Conservation (phyloP, 2,113 vertebrate species). For the Prietella phreatophila region DNA sequence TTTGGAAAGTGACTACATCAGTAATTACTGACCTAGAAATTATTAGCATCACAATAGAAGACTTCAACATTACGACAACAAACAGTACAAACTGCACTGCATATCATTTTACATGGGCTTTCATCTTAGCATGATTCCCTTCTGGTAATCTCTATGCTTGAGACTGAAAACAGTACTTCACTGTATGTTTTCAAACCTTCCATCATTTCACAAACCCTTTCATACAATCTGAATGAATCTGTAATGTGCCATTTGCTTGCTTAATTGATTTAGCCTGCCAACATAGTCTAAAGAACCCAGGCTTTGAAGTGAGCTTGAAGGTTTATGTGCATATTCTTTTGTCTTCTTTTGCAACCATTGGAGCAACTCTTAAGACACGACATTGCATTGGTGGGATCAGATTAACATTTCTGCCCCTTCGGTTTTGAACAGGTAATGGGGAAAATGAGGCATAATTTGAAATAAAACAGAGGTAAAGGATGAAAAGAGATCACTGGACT, state of each 20-base stretch:
- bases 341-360: neutral
- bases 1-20: neutral
- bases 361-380: neutral
- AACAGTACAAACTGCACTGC: slow-evolving; percentile 21
- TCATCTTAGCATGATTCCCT: slow-evolving; percentile 63
- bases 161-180: slow-evolving; percentile 51
- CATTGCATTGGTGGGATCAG: neutral
- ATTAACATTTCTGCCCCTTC: neutral
- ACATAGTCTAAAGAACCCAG: neutral
- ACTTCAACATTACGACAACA: slow-evolving; percentile 27
- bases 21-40: neutral
- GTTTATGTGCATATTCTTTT: neutral
- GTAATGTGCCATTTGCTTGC: slow-evolving; percentile 5
- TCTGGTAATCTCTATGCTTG: slow-evolving; percentile 46
- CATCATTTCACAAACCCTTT: slow-evolving; percentile 57
- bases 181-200: slow-evolving; percentile 55
- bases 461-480: slow-evolving; percentile 13
- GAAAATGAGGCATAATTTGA: neutral
- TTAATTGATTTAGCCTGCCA: neutral
- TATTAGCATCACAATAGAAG: neutral
- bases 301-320: neutral
- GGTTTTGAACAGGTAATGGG: neutral
- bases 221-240: slow-evolving; percentile 35
- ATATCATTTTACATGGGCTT: slow-evolving; percentile 56
- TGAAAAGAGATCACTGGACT: slow-evolving; percentile 6